phyloP scores from a whole-genome alignment of 2,113 vertebrate species.

The Merops nubicus region DNA sequence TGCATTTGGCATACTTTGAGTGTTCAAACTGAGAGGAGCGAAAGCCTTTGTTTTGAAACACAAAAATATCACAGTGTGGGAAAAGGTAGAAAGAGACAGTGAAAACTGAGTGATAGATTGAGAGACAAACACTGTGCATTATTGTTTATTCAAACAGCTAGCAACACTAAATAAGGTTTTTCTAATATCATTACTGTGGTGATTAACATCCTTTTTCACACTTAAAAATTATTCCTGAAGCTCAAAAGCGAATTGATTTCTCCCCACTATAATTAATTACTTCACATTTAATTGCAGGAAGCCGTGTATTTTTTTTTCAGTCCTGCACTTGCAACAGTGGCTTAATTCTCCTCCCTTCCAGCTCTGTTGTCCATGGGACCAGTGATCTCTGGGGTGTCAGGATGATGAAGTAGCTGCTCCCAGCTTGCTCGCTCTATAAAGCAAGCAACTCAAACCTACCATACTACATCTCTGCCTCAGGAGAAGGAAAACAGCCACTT shows the following conservation, averaged over 20 bases:
- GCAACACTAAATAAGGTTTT: constrained; percentile 55
- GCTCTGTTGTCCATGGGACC: rapidly evolving
- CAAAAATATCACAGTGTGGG: neutral
- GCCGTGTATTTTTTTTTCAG: constrained; percentile 16
- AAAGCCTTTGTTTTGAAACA: constrained; percentile 31
- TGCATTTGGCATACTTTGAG: neutral
- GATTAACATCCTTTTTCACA: constrained; percentile 68
- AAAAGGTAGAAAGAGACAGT: neutral
- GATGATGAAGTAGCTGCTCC: neutral
- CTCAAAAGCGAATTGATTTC: constrained; percentile 61
- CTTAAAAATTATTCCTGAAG: constrained; percentile 70
- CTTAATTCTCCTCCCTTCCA: neutral
- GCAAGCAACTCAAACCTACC: neutral
- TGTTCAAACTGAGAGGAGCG: neutral
- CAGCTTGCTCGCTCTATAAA: neutral
- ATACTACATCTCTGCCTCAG: neutral
- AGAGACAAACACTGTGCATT: neutral
- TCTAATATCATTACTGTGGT: constrained; percentile 60
- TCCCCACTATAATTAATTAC: constrained; percentile 63
- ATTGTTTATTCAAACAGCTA: constrained; percentile 38
- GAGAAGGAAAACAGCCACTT: neutral
- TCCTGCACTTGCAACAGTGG: neutral
- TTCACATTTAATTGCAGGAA: constrained; percentile 45
- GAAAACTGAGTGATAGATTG: neutral
- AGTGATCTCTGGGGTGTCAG: neutral